phyloP scores from a whole-genome alignment of 2,888 invertebrate genomes.

The Stenurella melanura region DNA sequence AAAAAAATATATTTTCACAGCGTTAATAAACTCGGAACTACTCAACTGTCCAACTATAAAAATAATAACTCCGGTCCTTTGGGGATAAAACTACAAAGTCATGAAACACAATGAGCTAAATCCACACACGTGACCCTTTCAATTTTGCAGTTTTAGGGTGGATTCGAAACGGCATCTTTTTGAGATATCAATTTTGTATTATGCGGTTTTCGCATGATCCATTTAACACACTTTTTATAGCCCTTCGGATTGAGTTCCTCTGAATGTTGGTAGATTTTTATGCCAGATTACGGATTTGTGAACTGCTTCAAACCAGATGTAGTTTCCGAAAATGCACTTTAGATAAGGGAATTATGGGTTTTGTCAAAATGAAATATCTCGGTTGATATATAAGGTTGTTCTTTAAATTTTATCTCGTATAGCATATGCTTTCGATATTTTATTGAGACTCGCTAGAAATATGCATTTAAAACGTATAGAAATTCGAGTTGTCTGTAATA shows the following conservation, averaged over 20 bases:
- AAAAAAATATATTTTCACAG: no score
- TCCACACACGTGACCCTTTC: constrained; percentile 71
- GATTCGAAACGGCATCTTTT: constrained; percentile 63
- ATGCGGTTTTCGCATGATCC: constrained; percentile 71
- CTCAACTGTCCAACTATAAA: constrained; percentile 17
- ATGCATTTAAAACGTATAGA: no score
- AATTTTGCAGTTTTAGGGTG: constrained; percentile 70
- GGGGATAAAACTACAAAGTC: constrained; percentile 71
- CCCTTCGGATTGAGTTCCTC: constrained; percentile 58
- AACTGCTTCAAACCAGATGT: constrained; percentile 52
- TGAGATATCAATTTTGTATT: constrained; percentile 70
- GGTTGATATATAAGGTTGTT: constrained; percentile 35
- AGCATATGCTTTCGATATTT: constrained; percentile 1
- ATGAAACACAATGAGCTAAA: constrained; percentile 71
- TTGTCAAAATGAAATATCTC: constrained; percentile 50
- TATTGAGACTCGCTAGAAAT: no score
- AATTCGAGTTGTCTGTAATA: no score
- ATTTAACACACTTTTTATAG: constrained; percentile 72
- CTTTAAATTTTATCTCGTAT: constrained; percentile 22
- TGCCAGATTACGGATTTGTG: constrained; percentile 48
- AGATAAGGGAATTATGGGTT: constrained; percentile 54
- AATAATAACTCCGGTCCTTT: constrained; percentile 42
- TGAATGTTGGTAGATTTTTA: constrained; percentile 55
- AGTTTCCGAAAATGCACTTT: constrained; percentile 53
- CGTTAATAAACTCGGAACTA: no score